Evolutionary conservation across 2,113 vertebrate species (phyloP), one percentile per base, ranked within the genome.

Genomic region (Rhabdomys dilectus): DNA sequence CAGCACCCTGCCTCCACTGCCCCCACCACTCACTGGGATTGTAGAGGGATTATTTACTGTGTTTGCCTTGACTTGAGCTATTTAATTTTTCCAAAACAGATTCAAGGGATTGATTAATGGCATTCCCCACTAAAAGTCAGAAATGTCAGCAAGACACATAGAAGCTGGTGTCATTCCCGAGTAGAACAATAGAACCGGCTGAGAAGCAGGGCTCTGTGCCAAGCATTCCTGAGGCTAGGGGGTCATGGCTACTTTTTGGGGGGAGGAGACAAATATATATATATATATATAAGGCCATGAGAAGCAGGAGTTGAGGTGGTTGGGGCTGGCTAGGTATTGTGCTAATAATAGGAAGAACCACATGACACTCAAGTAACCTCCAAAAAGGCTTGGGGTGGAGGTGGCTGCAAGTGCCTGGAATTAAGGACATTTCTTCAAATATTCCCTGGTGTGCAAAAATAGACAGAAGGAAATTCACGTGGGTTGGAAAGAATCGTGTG

Each of bases 11-110:
- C 94, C 97, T 98, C 97, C 51, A 3, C 68, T 90, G 98, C 94
- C 97, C 98, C 98, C 96, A 64, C 98, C 97, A 93, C 96, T 95
- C 97, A 91, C 97, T 91, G 97, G 98, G 97, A 98, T 99, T 98
- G 98, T 95, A 96, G 98, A 98, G 96, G 98, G 98, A 98, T 99
- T 99, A 99, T 98, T 98, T 98, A 98, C 97, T 97, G 82, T 98
- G 98, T 98, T 99, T 98, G 98, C 97, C 98, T 98, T 98, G 98
- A 98, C 98, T 98, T 96, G 96, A 98, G 97, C 97, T 98, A 98
- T 98, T 98, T 98, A 98, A 98, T 98, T 99, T 98, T 98, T 98
- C 98, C 98, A 98, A 99, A 98, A 98, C 98, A 99, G 99, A 99
- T 99, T 98, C 98, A 98, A 97, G 94, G 88, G 96, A 98, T 99